Conservation (phyloP, 2,113 vertebrate genomes). For the Acanthisitta chloris region DNA sequence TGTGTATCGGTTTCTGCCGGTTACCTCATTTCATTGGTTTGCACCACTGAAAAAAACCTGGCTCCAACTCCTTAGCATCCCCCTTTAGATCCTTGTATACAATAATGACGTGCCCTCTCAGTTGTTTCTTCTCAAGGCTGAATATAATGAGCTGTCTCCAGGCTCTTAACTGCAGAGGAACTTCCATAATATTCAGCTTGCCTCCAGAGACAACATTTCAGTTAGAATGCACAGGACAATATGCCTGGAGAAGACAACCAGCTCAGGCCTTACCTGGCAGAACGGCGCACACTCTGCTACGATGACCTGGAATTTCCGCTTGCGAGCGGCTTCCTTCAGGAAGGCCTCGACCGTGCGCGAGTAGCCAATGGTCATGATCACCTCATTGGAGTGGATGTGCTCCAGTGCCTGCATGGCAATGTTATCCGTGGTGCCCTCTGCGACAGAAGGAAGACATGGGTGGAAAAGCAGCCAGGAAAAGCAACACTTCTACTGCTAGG, state of each 20-base stretch:
- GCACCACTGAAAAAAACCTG: too few species aligned
- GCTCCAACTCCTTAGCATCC: too few species aligned
- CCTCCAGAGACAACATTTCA: background rate
- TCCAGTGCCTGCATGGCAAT: constrained; percentile 95
- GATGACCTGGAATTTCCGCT: constrained; percentile 97
- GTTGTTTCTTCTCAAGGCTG: too few species aligned
- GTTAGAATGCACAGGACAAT: rapidly evolving
- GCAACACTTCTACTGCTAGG: background rate
- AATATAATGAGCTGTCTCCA: rapidly evolving
- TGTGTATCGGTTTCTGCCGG: too few species aligned
- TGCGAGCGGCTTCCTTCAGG: constrained; percentile 89
- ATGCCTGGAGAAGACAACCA: rapidly evolving
- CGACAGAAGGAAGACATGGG: background rate
- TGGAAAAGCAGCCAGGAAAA: background rate
- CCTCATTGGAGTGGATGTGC: constrained; percentile 98
- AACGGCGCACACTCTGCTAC: constrained; percentile 96
- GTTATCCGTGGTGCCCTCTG: constrained; percentile 95
- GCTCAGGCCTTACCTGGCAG: constrained; percentile 83
- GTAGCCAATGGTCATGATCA: constrained; percentile 97
- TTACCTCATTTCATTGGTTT: too few species aligned
- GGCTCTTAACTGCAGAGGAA: background rate
- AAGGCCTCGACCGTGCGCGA: constrained; percentile 93
- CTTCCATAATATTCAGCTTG: background rate
- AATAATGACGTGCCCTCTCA: too few species aligned
- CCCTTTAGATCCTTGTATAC: too few species aligned